Conservation (phyloP, 2,888 invertebrate genomes). For the Cosmia pyralina region DNA sequence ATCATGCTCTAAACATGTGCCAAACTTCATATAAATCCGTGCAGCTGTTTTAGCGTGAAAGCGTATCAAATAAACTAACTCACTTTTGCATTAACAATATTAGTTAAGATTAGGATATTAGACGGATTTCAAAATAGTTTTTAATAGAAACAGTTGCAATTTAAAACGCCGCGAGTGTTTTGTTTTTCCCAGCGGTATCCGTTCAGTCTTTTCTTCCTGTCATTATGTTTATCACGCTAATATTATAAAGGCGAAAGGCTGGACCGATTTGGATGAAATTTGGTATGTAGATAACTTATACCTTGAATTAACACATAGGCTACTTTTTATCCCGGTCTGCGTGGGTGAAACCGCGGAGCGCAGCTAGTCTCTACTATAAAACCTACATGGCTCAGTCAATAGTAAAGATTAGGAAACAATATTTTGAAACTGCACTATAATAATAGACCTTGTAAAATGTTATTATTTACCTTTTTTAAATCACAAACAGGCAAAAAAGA, state of each 20-base stretch:
- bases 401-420: too few species aligned
- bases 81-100: too few species aligned
- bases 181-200: background rate
- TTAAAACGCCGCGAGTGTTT: background rate
- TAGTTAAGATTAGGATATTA: too few species aligned
- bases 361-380: background rate
- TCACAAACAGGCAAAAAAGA: slow-evolving; percentile 5
- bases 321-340: too few species aligned
- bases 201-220: background rate
- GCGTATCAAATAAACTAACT: background rate
- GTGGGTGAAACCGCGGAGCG: too few species aligned
- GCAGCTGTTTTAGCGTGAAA: too few species aligned
- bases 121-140: background rate
- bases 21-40: too few species aligned
- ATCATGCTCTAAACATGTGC: too few species aligned
- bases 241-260: too few species aligned
- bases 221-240: background rate
- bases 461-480: slow-evolving; percentile 6
- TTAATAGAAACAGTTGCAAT: background rate
- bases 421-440: background rate
- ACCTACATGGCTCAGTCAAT: background rate
- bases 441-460: background rate
- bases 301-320: too few species aligned
- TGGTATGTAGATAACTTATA: too few species aligned
- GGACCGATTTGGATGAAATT: too few species aligned